Evolutionary conservation across 2,797 vertebrate species (phyloP).

Genomic region (Gadopsis marmoratus): DNA sequence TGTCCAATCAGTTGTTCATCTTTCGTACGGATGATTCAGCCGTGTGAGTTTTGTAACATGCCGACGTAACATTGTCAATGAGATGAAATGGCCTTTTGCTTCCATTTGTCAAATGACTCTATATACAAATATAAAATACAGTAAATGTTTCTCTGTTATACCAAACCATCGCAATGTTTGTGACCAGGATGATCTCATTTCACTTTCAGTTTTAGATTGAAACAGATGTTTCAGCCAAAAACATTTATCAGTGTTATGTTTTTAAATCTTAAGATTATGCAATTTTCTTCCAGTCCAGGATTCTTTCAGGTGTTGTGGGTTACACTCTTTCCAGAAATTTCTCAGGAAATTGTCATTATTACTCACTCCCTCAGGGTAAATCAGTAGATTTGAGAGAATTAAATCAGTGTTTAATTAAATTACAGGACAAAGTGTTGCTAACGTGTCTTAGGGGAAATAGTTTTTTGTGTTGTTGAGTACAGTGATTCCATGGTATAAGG

Average conservation of each 20-base stretch:
- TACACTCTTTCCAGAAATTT: slow-evolving; percentile 21
- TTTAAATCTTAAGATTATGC: neutral
- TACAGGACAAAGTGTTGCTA: slow-evolving; percentile 24
- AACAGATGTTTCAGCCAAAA: neutral
- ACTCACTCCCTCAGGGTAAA: slow-evolving; percentile 47
- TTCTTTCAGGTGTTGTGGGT: neutral
- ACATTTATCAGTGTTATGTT: slow-evolving; percentile 6
- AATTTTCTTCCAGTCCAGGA: neutral
- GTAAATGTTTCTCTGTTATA: neutral
- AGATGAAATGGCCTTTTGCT: neutral
- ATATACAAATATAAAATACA: neutral
- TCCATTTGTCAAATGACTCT: neutral
- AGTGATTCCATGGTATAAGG: neutral
- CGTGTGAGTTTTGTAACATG: neutral
- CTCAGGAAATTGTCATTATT: slow-evolving; percentile 44
- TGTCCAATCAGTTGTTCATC: neutral
- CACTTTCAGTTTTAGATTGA: slow-evolving; percentile 8
- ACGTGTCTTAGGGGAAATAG: slow-evolving; percentile 19
- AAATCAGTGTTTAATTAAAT: slow-evolving; percentile 64
- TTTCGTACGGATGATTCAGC: neutral
- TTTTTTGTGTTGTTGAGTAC: neutral
- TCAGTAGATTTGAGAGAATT: slow-evolving; percentile 36
- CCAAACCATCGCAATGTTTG: neutral
- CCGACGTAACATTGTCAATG: neutral
- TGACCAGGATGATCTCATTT: neutral